Conservation (phyloP, 2,113 vertebrate species). For the Chionodraco myersi region DNA sequence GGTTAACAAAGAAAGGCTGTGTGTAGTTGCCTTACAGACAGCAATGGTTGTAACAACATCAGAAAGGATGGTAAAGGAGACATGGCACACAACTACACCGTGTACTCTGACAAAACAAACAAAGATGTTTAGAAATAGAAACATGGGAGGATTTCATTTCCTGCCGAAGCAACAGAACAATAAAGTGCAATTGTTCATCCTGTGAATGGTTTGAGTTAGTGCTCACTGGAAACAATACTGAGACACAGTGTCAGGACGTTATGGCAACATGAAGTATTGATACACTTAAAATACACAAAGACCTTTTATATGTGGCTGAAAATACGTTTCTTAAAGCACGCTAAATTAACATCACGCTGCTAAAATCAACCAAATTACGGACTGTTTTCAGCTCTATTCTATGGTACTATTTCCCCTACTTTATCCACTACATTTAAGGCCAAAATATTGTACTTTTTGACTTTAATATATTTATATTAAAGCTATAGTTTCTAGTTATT, state of each 20-base stretch:
- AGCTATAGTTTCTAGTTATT: background rate
- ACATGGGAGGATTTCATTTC: conserved; percentile 22
- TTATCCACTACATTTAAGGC: no score
- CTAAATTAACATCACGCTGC: background rate
- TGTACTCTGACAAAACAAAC: background rate
- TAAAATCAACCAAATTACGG: background rate
- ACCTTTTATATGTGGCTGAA: background rate
- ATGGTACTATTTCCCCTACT: background rate
- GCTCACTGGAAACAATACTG: background rate
- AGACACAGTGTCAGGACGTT: background rate
- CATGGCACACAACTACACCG: background rate
- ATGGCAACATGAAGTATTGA: background rate
- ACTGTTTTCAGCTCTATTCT: background rate
- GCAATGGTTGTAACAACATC: no score
- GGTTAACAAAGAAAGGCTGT: no score
- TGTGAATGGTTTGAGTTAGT: conserved; percentile 22
- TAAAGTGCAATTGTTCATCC: conserved; percentile 21
- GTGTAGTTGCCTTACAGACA: no score
- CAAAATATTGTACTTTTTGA: background rate
- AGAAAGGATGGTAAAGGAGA: background rate
- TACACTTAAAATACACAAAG: background rate
- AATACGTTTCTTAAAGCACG: background rate
- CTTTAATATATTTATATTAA: background rate
- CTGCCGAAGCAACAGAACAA: conserved; percentile 29
- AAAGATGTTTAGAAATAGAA: background rate